phyloP scores from a whole-genome alignment of 2,797 vertebrate species.

The Potorous gilbertii region DNA sequence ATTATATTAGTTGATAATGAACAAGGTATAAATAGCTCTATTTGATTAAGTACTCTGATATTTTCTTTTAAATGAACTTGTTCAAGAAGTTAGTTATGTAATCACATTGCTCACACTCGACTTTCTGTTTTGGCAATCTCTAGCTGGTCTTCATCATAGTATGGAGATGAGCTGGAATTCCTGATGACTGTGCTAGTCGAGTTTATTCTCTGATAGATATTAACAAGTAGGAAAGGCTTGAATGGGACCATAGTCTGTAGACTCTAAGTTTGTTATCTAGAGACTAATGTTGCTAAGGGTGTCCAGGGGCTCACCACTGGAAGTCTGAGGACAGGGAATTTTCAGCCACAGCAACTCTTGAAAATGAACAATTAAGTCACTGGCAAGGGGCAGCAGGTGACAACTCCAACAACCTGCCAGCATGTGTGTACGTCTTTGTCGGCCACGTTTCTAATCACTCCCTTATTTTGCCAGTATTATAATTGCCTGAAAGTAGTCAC shows the following conservation, averaged over 20 bases:
- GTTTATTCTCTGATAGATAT: not conserved
- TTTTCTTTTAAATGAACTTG: not conserved
- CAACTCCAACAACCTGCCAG: not conserved
- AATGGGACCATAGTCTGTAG: not conserved
- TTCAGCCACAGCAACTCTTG: not conserved
- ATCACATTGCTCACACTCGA: not conserved
- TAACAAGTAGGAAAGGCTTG: not conserved
- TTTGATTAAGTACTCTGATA: constrained; percentile 6
- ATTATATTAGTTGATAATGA: constrained; percentile 9
- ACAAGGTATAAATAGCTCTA: constrained; percentile 8
- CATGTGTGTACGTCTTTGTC: not conserved
- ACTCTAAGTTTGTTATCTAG: not conserved
- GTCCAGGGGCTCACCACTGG: not conserved
- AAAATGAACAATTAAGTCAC: not conserved
- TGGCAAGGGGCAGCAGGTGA: not conserved
- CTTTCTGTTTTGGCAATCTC: not conserved
- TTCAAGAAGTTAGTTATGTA: not conserved
- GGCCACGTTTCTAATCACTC: not conserved
- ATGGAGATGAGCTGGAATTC: not conserved
- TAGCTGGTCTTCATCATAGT: not conserved
- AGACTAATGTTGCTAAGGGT: not conserved
- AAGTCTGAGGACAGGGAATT: not conserved
- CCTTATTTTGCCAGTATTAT: not conserved
- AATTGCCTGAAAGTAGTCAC: not conserved
- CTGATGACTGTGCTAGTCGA: not conserved